Percentiles rank a stretch among this genome's conserved stretches.
phyloP scores from a whole-genome alignment of 2,113 vertebrate genomes.

The Equus przewalskii region DNA sequence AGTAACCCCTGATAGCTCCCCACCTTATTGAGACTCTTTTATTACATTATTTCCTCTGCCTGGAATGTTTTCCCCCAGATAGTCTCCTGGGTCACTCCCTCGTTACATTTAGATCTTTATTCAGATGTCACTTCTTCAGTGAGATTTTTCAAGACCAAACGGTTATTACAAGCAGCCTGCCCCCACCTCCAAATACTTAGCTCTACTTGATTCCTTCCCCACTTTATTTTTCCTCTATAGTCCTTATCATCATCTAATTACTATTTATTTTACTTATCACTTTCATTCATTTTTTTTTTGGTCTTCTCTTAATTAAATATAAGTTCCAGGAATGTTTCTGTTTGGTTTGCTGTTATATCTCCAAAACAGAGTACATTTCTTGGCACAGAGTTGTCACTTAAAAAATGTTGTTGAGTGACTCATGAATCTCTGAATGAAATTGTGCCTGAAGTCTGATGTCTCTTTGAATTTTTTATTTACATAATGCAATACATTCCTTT shows the following conservation, averaged over 20 bases:
- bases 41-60: neutral
- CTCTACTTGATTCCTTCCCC: neutral
- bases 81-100: neutral
- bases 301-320: constrained; percentile 1
- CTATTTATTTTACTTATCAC: neutral
- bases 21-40: neutral
- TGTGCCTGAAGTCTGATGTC: neutral
- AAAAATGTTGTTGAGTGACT: constrained; percentile 8
- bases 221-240: neutral
- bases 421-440: constrained; percentile 14
- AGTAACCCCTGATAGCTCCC: neutral
- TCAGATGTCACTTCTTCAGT: neutral
- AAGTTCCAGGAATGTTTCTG: neutral
- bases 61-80: neutral
- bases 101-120: neutral
- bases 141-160: neutral
- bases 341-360: neutral
- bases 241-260: neutral
- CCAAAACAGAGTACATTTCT: neutral
- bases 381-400: neutral
- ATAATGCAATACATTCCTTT: neutral
- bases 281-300: neutral
- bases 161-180: neutral
- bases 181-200: neutral
- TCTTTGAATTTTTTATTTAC: constrained; percentile 46